Percentiles rank a stretch among this genome's conserved stretches.
These are phyloP conservation scores for Albula glossodonta DNA, from an alignment of 2,113 vertebrate species.

Conservation along the genomic window DNA sequence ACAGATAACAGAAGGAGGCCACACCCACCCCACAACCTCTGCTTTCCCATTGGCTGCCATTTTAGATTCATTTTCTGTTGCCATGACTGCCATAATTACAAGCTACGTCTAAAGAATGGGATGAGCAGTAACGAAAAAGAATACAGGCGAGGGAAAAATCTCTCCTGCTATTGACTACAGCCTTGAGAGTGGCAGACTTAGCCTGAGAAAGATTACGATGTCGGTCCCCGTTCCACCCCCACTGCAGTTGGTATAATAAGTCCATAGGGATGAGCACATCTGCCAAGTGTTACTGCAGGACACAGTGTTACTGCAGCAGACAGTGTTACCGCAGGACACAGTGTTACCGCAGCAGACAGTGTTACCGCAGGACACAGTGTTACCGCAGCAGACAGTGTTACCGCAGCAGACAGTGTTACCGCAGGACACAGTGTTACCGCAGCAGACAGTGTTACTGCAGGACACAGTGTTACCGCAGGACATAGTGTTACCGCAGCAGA, in stretches of 20 bases:
- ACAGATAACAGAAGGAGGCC: not conserved
- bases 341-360: no score
- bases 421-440: no score
- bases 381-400: no score
- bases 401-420: no score
- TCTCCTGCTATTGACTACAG: not conserved
- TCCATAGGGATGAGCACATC: not conserved
- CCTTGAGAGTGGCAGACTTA: not conserved
- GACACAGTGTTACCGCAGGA: no score
- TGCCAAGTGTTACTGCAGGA: not conserved
- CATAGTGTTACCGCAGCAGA: no score
- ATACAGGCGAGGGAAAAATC: not conserved
- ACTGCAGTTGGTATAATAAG: not conserved
- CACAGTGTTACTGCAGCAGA: no score
- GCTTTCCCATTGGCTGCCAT: not conserved
- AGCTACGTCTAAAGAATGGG: not conserved
- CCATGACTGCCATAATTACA: not conserved
- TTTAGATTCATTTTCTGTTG: not conserved
- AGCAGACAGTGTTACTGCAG: no score
- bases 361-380: no score
- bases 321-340: no score
- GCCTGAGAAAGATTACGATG: not conserved
- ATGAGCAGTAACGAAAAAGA: not conserved
- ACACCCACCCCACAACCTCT: not conserved
- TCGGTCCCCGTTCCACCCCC: no score